A percentile compares a stretch with the other conserved stretches of the same genome.
phyloP scores from a whole-genome alignment of 2,113 vertebrate species.

The Hyla sarda region DNA sequence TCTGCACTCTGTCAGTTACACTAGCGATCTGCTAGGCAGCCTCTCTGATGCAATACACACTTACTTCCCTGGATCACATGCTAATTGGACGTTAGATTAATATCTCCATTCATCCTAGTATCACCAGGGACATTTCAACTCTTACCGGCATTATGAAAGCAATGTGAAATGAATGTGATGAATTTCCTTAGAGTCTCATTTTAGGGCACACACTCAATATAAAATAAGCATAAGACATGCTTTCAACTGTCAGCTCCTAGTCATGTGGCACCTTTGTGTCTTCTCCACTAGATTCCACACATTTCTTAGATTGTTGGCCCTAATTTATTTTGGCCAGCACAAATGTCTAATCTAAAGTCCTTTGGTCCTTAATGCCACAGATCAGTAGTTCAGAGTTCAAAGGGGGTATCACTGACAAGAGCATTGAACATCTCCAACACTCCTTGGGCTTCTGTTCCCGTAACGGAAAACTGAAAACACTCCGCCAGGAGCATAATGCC shows the following conservation, averaged over 20 bases:
- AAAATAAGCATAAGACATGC: constrained; percentile 22
- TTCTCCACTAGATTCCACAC: constrained; percentile 57
- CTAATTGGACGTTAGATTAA: constrained; percentile 39
- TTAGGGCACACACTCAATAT: constrained; percentile 24
- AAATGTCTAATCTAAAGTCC: constrained; percentile 76
- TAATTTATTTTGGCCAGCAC: constrained; percentile 79
- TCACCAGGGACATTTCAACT: constrained; percentile 35
- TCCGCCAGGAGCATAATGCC: constrained; percentile 62
- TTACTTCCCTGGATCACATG: constrained; percentile 19
- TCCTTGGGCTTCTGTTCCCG: constrained; percentile 63
- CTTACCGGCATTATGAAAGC: constrained; percentile 10
- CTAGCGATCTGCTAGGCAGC: constrained; percentile 21
- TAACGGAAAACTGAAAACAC: constrained; percentile 57
- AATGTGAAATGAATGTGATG: constrained; percentile 18
- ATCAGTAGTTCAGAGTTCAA: constrained; percentile 76
- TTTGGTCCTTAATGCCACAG: constrained; percentile 70
- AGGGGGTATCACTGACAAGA: constrained; percentile 75
- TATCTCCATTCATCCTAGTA: constrained; percentile 32
- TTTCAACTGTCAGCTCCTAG: constrained; percentile 36
- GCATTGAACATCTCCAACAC: constrained; percentile 66
- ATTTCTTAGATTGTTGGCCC: constrained; percentile 77
- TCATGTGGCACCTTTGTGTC: constrained; percentile 28
- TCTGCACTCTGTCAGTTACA: constrained; percentile 42
- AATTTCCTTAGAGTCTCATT: constrained; percentile 1
- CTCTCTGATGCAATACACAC: constrained; percentile 29